phyloP scores from a whole-genome alignment of 2,888 invertebrate genomes.

The Andrena bicolor region DNA sequence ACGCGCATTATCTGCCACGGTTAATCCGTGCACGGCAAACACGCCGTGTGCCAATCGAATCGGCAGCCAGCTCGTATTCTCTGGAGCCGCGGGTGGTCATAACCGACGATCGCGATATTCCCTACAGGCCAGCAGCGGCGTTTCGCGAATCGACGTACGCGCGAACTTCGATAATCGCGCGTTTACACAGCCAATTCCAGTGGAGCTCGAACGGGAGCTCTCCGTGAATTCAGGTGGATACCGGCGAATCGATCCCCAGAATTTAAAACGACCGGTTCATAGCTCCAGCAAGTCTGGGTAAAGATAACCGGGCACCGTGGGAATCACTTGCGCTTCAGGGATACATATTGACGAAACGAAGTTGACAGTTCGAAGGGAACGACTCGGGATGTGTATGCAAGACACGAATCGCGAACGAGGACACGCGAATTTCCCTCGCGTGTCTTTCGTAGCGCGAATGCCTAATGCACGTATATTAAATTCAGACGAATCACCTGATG shows the following conservation, averaged over 20 bases:
- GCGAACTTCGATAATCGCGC: slow-evolving; percentile 32
- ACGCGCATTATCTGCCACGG: slow-evolving; percentile 21
- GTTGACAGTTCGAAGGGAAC: no score
- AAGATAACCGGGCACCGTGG: no score
- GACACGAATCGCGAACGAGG: neutral
- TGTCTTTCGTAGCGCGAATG: slow-evolving; percentile 52
- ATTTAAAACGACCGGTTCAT: neutral
- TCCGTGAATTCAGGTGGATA: neutral
- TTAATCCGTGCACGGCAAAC: slow-evolving; percentile 15
- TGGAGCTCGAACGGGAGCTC: slow-evolving; percentile 24
- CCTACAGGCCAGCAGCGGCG: slow-evolving; percentile 19
- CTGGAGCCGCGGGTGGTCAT: slow-evolving; percentile 30
- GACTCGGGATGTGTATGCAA: no score
- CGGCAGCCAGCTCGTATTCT: slow-evolving; percentile 36
- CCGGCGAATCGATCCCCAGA: slow-evolving; percentile 10
- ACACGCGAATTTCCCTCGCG: slow-evolving; percentile 29
- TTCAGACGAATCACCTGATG: slow-evolving; percentile 61
- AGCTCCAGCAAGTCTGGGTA: no score
- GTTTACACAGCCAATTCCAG: slow-evolving; percentile 34
- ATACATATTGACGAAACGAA: no score
- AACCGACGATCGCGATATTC: slow-evolving; percentile 47
- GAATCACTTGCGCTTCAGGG: no score
- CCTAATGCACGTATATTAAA: slow-evolving; percentile 59
- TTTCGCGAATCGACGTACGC: slow-evolving; percentile 21
- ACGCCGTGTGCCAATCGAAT: slow-evolving; percentile 36